Evolutionary conservation across 2,888 invertebrate genomes (phyloP).

Genomic region (Ectemnius continuus): DNA sequence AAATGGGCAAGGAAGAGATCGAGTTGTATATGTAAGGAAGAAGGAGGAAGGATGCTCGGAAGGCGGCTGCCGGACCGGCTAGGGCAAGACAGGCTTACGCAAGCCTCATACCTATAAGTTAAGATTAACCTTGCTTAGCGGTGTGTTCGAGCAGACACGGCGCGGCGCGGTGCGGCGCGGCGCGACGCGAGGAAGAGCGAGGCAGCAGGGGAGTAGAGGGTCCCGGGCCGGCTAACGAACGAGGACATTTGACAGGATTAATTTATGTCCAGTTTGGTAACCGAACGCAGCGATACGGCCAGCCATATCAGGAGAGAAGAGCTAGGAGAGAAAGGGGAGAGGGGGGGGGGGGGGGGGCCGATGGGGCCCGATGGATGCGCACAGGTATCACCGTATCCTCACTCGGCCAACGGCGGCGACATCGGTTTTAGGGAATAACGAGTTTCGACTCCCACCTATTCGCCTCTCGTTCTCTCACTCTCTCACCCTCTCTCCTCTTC

Average conservation of each 20-base stretch:
- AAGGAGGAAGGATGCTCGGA: slow-evolving; percentile 19
- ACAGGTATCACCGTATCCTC: slow-evolving; percentile 49
- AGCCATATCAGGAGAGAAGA: slow-evolving; percentile 47
- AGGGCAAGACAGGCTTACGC: slow-evolving; percentile 62
- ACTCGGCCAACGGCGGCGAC: slow-evolving; percentile 45
- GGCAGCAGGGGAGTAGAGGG: slow-evolving; percentile 52
- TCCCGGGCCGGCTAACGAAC: slow-evolving; percentile 66
- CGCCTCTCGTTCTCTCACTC: slow-evolving; percentile 12
- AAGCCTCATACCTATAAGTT: slow-evolving; percentile 72
- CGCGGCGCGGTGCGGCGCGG: slow-evolving; percentile 37
- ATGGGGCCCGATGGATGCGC: slow-evolving; percentile 25
- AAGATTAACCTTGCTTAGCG: slow-evolving; percentile 76
- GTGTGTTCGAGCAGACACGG: slow-evolving; percentile 37
- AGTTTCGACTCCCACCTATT: slow-evolving; percentile 48
- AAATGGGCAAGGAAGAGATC: not conserved
- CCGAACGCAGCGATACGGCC: slow-evolving; percentile 67
- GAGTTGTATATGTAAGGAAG: slow-evolving; percentile 12
- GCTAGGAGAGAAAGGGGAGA: slow-evolving; percentile 16
- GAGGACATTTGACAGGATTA: slow-evolving; percentile 76
- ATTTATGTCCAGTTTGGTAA: slow-evolving; percentile 76
- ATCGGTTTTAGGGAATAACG: slow-evolving; percentile 68
- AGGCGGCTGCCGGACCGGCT: slow-evolving; percentile 22
- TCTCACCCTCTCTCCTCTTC: not conserved
- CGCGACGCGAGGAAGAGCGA: slow-evolving; percentile 28
- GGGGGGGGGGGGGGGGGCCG: no score